These are phyloP conservation scores for Drosophila kanekoi DNA, from an alignment of 2,888 invertebrate species.

Conservation along the genomic window DNA sequence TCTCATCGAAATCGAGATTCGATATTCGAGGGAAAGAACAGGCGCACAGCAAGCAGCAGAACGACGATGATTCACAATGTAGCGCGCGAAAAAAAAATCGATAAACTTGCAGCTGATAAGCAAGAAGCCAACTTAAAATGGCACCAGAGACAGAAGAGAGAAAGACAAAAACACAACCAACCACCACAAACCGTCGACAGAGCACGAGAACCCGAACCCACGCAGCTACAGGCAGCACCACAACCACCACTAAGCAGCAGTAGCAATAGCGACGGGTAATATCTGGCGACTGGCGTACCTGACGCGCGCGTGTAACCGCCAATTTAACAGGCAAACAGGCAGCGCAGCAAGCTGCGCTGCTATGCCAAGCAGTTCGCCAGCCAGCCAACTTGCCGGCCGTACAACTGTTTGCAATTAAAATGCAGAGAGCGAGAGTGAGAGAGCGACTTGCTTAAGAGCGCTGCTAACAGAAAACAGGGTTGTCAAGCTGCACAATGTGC, in stretches of 20 bases:
- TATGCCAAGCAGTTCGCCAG: slow-evolving; percentile 13
- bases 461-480: slow-evolving; percentile 16
- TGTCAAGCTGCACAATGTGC: slow-evolving; percentile 16
- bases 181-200: slow-evolving; percentile 19
- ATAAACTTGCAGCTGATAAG: slow-evolving; percentile 58
- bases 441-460: slow-evolving; percentile 7
- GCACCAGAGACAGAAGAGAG: slow-evolving; percentile 24
- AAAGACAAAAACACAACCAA: slow-evolving; percentile 13
- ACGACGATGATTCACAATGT: slow-evolving; percentile 37
- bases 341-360: slow-evolving; percentile 61
- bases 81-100: slow-evolving; percentile 46
- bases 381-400: slow-evolving; percentile 43
- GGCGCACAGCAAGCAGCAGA: slow-evolving; percentile 77
- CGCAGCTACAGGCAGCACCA: slow-evolving; percentile 21
- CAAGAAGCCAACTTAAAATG: slow-evolving; percentile 35
- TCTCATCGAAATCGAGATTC: slow-evolving; percentile 84
- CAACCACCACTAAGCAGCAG: slow-evolving; percentile 24
- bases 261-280: slow-evolving; percentile 20
- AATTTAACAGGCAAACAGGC: slow-evolving; percentile 83
- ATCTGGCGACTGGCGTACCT: slow-evolving; percentile 54
- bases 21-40: slow-evolving; percentile 84
- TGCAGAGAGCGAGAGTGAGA: slow-evolving; percentile 8
- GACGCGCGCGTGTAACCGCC: slow-evolving; percentile 84
- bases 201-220: slow-evolving; percentile 26
- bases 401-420: slow-evolving; percentile 7